Percentiles rank a stretch among this genome's conserved stretches.
Evolutionary conservation across 2,888 invertebrate genomes (phyloP).

Genomic region (Spodoptera exigua): DNA sequence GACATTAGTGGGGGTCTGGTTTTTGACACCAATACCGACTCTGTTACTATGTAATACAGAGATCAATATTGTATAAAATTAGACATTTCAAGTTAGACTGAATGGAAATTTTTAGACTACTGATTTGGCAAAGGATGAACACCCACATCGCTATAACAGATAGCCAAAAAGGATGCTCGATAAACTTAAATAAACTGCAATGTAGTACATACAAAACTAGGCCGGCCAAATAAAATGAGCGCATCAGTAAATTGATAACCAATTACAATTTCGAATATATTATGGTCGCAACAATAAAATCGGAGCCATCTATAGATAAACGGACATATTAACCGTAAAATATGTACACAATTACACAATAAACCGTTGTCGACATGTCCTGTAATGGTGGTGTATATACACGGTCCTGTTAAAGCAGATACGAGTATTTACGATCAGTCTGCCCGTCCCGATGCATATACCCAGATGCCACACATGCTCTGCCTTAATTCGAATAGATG

Average conservation of each 20-base stretch:
- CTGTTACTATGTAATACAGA: not conserved
- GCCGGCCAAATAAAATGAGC: slow-evolving; percentile 32
- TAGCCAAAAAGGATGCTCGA: slow-evolving; percentile 21
- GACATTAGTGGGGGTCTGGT: slow-evolving; percentile 40
- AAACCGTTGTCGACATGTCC: slow-evolving; percentile 73
- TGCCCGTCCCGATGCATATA: slow-evolving; percentile 76
- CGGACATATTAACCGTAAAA: slow-evolving; percentile 56
- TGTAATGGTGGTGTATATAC: slow-evolving; percentile 66
- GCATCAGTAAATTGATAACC: slow-evolving; percentile 39
- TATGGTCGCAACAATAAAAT: slow-evolving; percentile 38
- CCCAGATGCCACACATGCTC: slow-evolving; percentile 88
- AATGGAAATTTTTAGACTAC: not conserved
- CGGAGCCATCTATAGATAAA: slow-evolving; percentile 37
- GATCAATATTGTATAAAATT: not conserved
- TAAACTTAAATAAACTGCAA: slow-evolving; percentile 17
- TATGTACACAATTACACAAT: slow-evolving; percentile 68
- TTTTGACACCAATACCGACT: slow-evolving; percentile 2
- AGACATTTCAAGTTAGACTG: not conserved
- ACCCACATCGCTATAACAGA: slow-evolving; percentile 8
- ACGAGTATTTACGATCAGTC: slow-evolving; percentile 83
- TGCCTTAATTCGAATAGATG: slow-evolving; percentile 88
- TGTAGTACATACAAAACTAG: slow-evolving; percentile 10
- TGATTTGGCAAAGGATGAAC: not conserved
- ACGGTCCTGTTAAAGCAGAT: slow-evolving; percentile 82
- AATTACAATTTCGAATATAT: slow-evolving; percentile 22